Base-by-base conservation (phyloP, 2,797 vertebrate species). In the Thalassophryne amazonica region DNA sequence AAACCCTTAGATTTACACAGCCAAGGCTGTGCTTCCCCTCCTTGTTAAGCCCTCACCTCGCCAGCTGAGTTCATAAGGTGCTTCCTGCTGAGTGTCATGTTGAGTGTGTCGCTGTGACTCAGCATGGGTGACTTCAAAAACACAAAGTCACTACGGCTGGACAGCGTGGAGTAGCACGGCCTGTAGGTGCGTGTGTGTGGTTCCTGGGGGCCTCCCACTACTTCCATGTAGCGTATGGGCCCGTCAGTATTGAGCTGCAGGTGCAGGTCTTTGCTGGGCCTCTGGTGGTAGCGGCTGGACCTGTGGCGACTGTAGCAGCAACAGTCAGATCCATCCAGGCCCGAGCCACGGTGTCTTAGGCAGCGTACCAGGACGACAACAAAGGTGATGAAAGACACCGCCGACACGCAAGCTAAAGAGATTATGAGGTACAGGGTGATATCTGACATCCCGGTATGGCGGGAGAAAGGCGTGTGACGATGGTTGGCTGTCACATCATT, bases 221-320 rank as follows among this genome's bases (percentile, higher is more conserved):
- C 96, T 83, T 99, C 97, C 95, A 98, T 94, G 61, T 98, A 98
- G 60, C 95, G 93, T 41, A 98, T 94, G 2, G 97, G 97, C 70
- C 95, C 96, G 5, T 99, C 96, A 0, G 94, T 92, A 76, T 94
- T 98, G 43, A 98, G 90, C 69, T 98, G 90, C 39, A 93, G 80
- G 52, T 97, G 75, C 81, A 93, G 82, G 91, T 97, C 88, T 84
- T 95, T 91, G 88, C 93, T 78, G 18, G 93, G 89, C 47, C 94
- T 92, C 67, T 93, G 93, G 72, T 93, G 93, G 71, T 94, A 94
- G 57, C 92, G 93, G 36, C 84, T 81, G 30, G 93, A 81, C 19
- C 93, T 91, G 41, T 85, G 93, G 38, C 78, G 89, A 21, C 78
- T 78, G n/a, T 87, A 88, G 58, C 87, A 91, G 80, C 84, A 83